Percentiles rank a stretch among this genome's conserved stretches.
Conservation (phyloP, 1,140 invertebrate genomes). For the Pogonus chalceus region DNA sequence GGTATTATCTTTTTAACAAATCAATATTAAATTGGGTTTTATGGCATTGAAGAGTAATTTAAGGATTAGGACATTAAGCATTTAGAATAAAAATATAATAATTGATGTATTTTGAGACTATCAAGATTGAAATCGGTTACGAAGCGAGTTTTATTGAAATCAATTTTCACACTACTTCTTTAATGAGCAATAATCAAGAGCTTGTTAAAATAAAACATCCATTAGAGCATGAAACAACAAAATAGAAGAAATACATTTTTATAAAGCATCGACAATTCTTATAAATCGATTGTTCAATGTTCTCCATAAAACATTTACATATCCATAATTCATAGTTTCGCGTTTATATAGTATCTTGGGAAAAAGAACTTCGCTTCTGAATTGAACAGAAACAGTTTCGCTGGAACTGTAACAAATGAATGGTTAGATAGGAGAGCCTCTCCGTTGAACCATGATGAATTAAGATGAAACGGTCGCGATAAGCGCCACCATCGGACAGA, state of each 20-base stretch:
- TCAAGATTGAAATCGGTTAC: too few species aligned
- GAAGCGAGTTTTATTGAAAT: too few species aligned
- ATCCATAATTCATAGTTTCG: constrained; percentile 17
- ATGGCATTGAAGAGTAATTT: too few species aligned
- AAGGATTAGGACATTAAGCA: too few species aligned
- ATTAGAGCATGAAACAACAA: not conserved
- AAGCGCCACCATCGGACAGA: constrained; percentile 11
- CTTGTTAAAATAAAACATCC: not conserved
- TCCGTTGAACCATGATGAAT: constrained; percentile 18
- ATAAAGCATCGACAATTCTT: not conserved
- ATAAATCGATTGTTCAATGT: not conserved
- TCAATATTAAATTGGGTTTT: too few species aligned
- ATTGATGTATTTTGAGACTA: too few species aligned
- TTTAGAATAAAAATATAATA: too few species aligned
- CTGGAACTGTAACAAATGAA: not conserved
- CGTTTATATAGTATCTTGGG: not conserved
- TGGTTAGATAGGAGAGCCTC: not conserved
- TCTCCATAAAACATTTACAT: constrained; percentile 17
- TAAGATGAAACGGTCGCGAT: constrained; percentile 17
- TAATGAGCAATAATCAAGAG: not conserved
- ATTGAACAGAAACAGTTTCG: not conserved
- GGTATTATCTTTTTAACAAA: too few species aligned
- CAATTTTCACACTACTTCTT: too few species aligned
- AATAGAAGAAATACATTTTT: not conserved
- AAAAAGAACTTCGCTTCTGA: not conserved